phyloP scores from a whole-genome alignment of 2,888 invertebrate species.

The Pammene fasciana region DNA sequence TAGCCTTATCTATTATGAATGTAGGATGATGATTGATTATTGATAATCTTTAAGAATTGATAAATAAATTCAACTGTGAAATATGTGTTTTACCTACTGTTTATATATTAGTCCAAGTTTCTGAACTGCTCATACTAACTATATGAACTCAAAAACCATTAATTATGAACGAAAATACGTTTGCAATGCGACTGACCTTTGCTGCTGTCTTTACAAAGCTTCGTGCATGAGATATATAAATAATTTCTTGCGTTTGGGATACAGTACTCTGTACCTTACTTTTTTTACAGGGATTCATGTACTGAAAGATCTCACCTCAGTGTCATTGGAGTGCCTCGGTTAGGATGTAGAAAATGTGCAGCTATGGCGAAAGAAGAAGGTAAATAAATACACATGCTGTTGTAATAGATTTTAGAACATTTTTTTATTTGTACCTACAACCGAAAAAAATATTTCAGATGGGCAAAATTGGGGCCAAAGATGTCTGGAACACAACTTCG shows the following conservation, averaged over 20 bases:
- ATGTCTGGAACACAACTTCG: conserved; percentile 94
- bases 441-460: conserved; percentile 53
- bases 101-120: no score
- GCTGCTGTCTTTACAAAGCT: no score
- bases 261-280: not conserved
- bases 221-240: not conserved
- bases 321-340: conserved; percentile 83
- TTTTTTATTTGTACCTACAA: not conserved
- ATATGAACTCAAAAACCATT: no score
- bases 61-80: no score
- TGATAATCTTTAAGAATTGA: no score
- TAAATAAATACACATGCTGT: not conserved
- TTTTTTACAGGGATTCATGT: conserved; percentile 70
- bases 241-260: not conserved
- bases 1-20: not conserved
- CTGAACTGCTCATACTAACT: no score
- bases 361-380: conserved; percentile 80
- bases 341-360: conserved; percentile 85
- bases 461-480: conserved; percentile 85
- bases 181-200: not conserved
- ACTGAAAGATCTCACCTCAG: conserved; percentile 80
- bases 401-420: not conserved
- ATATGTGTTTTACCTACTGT: no score
- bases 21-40: no score
- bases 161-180: no score